phyloP scores from a whole-genome alignment of 23 tunicate species.

The Pegea sp. region DNA sequence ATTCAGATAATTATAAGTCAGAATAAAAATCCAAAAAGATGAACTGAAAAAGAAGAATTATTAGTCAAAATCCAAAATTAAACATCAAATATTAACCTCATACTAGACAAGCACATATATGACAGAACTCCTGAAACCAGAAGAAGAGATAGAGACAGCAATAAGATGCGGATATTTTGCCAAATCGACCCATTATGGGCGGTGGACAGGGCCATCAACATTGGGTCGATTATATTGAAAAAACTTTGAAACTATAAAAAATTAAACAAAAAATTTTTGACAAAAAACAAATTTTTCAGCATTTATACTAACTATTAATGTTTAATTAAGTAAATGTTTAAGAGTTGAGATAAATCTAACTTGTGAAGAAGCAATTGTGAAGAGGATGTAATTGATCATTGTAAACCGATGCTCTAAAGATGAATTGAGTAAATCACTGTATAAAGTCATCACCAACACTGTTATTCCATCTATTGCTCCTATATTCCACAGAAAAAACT shows the following conservation, averaged over 20 bases:
- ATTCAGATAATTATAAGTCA: constrained; percentile 54
- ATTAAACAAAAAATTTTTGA: not conserved
- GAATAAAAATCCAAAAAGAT: constrained; percentile 47
- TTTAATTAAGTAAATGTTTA: not conserved
- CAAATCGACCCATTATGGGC: constrained; percentile 41
- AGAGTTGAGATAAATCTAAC: constrained; percentile 3
- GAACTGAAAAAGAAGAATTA: constrained; percentile 9
- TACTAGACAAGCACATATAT: constrained; percentile 35
- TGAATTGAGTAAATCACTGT: constrained; percentile 26
- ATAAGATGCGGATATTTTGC: constrained; percentile 31
- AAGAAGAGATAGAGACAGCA: constrained; percentile 17
- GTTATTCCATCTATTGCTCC: constrained; percentile 70
- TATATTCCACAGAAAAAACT: no score
- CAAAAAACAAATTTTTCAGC: not conserved
- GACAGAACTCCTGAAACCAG: constrained; percentile 30
- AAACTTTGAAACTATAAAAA: constrained; percentile 43
- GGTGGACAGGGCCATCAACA: constrained; percentile 48
- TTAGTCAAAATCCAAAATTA: not conserved
- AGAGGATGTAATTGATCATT: constrained; percentile 25
- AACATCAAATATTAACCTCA: constrained; percentile 17
- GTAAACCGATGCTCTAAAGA: constrained; percentile 16
- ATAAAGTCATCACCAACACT: constrained; percentile 34
- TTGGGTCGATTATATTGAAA: constrained; percentile 54
- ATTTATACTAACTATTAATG: not conserved
- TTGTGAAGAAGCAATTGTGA: constrained; percentile 69